Evolutionary conservation across 1,140 invertebrate genomes (phyloP).

Genomic region (Drosophila nebulosa): DNA sequence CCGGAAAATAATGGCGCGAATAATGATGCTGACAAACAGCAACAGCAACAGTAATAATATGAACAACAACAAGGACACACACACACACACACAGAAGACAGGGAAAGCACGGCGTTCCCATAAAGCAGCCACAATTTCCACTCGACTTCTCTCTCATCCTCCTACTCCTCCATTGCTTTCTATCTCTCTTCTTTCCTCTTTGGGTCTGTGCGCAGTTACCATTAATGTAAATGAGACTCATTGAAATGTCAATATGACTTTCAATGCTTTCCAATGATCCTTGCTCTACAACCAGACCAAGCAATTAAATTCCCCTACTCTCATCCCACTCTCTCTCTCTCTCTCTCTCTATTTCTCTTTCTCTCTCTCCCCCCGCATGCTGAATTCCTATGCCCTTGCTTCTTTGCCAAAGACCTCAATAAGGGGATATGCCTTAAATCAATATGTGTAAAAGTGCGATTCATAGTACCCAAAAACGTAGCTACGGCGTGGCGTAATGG

Average conservation of each 20-base stretch:
- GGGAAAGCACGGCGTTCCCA: constrained; percentile 37
- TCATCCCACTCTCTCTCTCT: too few relatives aligned
- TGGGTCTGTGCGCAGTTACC: constrained; percentile 22
- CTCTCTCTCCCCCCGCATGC: too few relatives aligned
- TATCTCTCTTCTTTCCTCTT: too few relatives aligned
- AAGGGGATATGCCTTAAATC: constrained; percentile 37
- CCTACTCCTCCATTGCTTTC: too few relatives aligned
- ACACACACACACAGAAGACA: constrained; percentile 17
- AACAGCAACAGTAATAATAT: constrained; percentile 16
- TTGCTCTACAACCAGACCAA: constrained; percentile 35
- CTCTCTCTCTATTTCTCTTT: too few relatives aligned
- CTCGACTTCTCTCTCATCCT: background rate
- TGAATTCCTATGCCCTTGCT: constrained; percentile 14
- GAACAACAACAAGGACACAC: constrained; percentile 15
- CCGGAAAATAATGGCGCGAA: constrained; percentile 68
- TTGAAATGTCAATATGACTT: constrained; percentile 73
- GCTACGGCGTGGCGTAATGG: too few relatives aligned
- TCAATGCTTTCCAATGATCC: constrained; percentile 51
- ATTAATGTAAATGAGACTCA: constrained; percentile 72
- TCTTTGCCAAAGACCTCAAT: background rate
- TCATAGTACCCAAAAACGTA: background rate
- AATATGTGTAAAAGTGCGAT: constrained; percentile 28
- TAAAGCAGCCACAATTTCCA: constrained; percentile 52
- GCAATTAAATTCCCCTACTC: constrained; percentile 22
- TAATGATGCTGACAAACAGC: constrained; percentile 68